A percentile compares a stretch with the other conserved stretches of the same genome.
Evolutionary conservation across 2,888 invertebrate species (phyloP).

Genomic region (Apamea sordens): DNA sequence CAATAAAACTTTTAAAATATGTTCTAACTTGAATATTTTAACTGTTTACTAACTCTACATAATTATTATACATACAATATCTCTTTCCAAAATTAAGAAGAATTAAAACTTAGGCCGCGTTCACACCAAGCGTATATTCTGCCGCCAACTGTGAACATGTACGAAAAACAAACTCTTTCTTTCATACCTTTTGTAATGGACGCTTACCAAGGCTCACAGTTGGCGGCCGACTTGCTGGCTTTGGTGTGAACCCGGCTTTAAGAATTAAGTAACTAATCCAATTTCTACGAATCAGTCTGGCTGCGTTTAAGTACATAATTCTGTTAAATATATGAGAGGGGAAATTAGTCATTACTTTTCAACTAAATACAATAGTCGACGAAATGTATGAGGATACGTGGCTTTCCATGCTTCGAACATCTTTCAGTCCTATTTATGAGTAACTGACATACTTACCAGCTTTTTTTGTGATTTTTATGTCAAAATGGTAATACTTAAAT

Average conservation of each 20-base stretch:
- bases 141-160: neutral
- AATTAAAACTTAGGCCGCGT: neutral
- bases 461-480: conserved; percentile 2
- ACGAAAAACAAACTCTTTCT: neutral
- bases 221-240: too few species aligned
- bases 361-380: neutral
- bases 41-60: neutral
- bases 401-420: neutral
- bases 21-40: conserved; percentile 41
- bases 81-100: conserved; percentile 10
- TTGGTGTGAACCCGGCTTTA: neutral
- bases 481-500: neutral
- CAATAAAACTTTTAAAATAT: conserved; percentile 44
- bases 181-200: neutral
- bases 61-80: neutral
- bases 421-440: neutral
- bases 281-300: conserved; percentile 13
- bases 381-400: neutral
- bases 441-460: neutral
- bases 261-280: conserved; percentile 2
- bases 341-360: neutral
- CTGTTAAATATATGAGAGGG: neutral
- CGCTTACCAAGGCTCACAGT: too few species aligned
- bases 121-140: neutral
- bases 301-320: neutral